Conservation (phyloP, 30 jellyfish, hydroid and myxozoan genomes). For the Turritopsis rubra region DNA sequence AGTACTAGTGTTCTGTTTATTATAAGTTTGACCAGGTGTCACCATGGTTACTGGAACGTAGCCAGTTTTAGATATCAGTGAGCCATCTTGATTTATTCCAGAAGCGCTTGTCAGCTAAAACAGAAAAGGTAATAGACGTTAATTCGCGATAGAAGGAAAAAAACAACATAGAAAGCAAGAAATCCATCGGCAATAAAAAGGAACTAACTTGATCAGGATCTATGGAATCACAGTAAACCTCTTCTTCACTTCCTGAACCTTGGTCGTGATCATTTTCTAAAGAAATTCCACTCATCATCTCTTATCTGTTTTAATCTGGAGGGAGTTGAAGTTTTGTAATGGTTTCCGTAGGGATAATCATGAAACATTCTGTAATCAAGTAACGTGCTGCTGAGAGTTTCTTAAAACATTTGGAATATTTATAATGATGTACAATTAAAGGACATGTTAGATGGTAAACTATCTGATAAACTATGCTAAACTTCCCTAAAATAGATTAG, state of each 20-base stretch:
- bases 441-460: too few relatives aligned
- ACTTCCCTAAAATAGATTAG: too few relatives aligned
- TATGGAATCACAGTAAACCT: slow-evolving; percentile 67
- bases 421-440: too few relatives aligned
- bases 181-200: background rate
- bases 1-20: slow-evolving; percentile 4
- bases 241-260: slow-evolving; percentile 37
- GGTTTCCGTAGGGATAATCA: too few relatives aligned
- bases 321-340: too few relatives aligned
- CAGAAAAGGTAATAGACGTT: background rate
- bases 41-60: background rate
- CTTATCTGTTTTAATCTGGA: too few relatives aligned
- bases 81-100: background rate
- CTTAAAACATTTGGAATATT: too few relatives aligned
- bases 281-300: too few relatives aligned
- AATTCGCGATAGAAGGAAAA: too few relatives aligned
- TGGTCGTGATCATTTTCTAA: background rate
- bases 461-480: too few relatives aligned
- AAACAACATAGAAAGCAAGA: background rate
- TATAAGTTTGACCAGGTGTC: background rate
- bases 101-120: background rate
- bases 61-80: background rate
- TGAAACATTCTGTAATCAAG: too few relatives aligned
- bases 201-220: slow-evolving; percentile 47
- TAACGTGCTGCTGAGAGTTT: too few relatives aligned